Percentiles rank a stretch among this genome's conserved stretches.
Conservation (phyloP, 2,113 vertebrate species). For the Cynocephalus volans region DNA sequence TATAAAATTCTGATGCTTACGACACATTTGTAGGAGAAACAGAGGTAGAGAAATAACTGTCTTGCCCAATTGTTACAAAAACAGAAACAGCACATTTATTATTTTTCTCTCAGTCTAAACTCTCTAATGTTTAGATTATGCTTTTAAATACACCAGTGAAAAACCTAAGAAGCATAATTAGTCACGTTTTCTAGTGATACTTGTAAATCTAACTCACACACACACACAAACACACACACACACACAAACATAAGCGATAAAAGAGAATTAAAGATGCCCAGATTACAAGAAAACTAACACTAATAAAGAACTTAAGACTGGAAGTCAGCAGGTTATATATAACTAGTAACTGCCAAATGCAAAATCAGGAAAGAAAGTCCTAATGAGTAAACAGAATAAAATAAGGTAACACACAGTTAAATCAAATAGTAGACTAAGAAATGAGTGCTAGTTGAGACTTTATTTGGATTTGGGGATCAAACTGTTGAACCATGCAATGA, state of each 20-base stretch:
- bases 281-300: slow-evolving; percentile 6
- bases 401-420: slow-evolving; percentile 48
- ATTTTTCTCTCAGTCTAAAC: neutral
- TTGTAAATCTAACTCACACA: slow-evolving; percentile 42
- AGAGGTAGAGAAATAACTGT: neutral
- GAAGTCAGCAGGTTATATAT: slow-evolving; percentile 48
- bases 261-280: neutral
- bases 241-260: neutral
- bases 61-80: neutral
- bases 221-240: too few species aligned
- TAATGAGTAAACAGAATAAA: slow-evolving; percentile 33
- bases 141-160: neutral
- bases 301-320: slow-evolving; percentile 45
- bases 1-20: neutral
- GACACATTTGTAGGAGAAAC: neutral
- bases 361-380: neutral
- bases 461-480: slow-evolving; percentile 21
- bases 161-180: slow-evolving; percentile 1
- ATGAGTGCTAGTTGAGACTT: slow-evolving; percentile 29
- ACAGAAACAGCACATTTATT: neutral
- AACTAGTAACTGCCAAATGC: slow-evolving; percentile 49
- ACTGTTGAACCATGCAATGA: neutral
- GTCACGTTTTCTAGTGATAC: neutral
- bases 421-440: slow-evolving; percentile 32
- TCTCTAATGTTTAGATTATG: neutral